Base-by-base conservation (phyloP, 2,888 invertebrate genomes). In the Nomada ruficornis region DNA sequence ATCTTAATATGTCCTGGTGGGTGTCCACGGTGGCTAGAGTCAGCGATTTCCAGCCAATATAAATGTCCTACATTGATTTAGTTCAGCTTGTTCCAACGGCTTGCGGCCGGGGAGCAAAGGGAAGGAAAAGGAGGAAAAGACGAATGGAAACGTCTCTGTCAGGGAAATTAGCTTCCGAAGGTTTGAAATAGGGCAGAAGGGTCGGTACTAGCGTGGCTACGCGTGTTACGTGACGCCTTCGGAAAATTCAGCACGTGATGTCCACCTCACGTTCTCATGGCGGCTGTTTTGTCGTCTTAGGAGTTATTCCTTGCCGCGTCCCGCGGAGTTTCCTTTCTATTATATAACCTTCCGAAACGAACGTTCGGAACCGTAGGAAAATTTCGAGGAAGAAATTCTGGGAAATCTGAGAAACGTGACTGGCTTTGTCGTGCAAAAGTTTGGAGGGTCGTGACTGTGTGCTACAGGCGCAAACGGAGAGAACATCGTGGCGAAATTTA, bases 41-140 rank as follows among this genome's bases (percentile, higher is more conserved):
- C 93, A 92, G 93, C 93, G 87, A 90, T 92, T 93, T 91, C 89
- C 88, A 85, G 86, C 91, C 92, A 92, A 93, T 93, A 93, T 93
- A 91, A 93, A 93, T 92, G 92, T 93, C 91, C 90, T 85, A 91
- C 91, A 90, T 92, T 93, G 93, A 92, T 93, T 93, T 93, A 93
- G 89, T 84, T 89, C 84, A 59, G 70, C 83, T 75, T 73, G 74
- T 54, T 68, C 77, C 71, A 10, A 15, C 55, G 62, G 71, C 69
- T 62, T 71, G 65, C 76, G 80, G 80, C 70, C 75, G 72, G 76
- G 65, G 73, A 71, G 44, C 44, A 52, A 23, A 29, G 64, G 64
- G 26, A 10, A 13, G 73, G 47, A 23, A 23, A 80, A 60, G 23
- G 50, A 55, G 72, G 60, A 26, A 54, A 29, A 68, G 55, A 54